These are phyloP conservation scores for Chaetodon trifascialis DNA, from an alignment of 2,113 vertebrate genomes.

Conservation along the genomic window DNA sequence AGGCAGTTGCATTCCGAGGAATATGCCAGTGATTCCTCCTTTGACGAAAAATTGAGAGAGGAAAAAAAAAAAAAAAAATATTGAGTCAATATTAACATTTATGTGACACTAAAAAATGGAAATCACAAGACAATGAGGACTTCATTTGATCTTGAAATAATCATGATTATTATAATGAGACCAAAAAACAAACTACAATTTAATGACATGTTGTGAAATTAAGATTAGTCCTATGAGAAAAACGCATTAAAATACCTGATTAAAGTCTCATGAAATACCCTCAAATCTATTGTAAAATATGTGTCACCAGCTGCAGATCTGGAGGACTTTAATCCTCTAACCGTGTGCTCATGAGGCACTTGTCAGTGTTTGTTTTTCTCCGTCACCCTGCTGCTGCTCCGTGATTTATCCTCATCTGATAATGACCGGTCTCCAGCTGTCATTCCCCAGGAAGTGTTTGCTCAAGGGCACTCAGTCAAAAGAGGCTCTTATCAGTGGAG, in stretches of 20 bases:
- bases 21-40: neutral
- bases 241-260: neutral
- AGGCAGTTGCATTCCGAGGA: constrained; percentile 1
- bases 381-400: constrained; percentile 34
- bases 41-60: too few species aligned
- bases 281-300: neutral
- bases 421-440: constrained; percentile 59
- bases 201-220: too few species aligned
- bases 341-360: constrained; percentile 4
- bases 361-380: constrained; percentile 57
- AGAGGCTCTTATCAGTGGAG: constrained; percentile 38
- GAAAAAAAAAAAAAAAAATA: too few species aligned
- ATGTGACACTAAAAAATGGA: neutral
- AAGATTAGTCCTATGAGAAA: neutral
- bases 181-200: neutral
- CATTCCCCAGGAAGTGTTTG: constrained; percentile 58
- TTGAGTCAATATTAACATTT: neutral
- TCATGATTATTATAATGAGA: neutral
- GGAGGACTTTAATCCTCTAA: neutral
- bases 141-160: neutral
- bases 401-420: constrained; percentile 74
- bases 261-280: neutral
- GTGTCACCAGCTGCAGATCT: neutral
- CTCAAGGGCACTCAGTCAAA: constrained; percentile 59
- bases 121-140: neutral